A percentile compares a stretch with the other conserved stretches of the same genome.
Conservation (phyloP, 2,113 vertebrate genomes). For the Platycercus adscitus region DNA sequence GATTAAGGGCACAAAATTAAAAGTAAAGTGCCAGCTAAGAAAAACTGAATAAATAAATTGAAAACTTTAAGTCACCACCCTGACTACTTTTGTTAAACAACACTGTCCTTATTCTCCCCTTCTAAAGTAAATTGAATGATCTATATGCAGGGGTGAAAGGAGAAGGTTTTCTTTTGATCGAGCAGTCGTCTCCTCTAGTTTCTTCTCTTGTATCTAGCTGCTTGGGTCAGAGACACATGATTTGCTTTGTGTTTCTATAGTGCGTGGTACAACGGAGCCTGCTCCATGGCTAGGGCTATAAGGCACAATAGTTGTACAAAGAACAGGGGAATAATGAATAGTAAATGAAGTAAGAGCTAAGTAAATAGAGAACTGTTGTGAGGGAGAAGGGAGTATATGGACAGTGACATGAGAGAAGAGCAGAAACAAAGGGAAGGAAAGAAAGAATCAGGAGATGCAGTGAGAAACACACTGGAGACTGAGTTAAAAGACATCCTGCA, state of each 20-base stretch:
- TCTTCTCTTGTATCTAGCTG: slow-evolving; percentile 11
- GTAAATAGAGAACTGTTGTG: neutral
- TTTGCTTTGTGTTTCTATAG: slow-evolving; percentile 28
- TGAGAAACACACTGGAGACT: neutral
- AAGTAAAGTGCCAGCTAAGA: too few species aligned
- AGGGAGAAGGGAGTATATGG: neutral
- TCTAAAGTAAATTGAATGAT: neutral
- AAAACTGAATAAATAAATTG: too few species aligned
- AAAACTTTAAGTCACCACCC: too few species aligned
- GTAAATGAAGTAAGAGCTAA: slow-evolving; percentile 8
- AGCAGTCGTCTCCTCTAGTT: neutral
- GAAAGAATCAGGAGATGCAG: neutral
- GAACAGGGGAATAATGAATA: slow-evolving; percentile 29
- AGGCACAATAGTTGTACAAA: neutral
- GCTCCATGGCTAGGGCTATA: neutral
- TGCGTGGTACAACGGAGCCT: neutral
- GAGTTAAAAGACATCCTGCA: neutral
- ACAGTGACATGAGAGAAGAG: neutral
- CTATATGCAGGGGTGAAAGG: neutral
- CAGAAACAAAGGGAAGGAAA: neutral
- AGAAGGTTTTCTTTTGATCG: slow-evolving; percentile 34
- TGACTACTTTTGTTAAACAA: neutral
- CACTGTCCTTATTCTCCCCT: neutral
- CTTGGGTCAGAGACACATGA: slow-evolving; percentile 21
- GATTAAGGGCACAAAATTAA: too few species aligned